Evolutionary conservation across 2,797 vertebrate species (phyloP).

Genomic region (Anisognathus igniventris): DNA sequence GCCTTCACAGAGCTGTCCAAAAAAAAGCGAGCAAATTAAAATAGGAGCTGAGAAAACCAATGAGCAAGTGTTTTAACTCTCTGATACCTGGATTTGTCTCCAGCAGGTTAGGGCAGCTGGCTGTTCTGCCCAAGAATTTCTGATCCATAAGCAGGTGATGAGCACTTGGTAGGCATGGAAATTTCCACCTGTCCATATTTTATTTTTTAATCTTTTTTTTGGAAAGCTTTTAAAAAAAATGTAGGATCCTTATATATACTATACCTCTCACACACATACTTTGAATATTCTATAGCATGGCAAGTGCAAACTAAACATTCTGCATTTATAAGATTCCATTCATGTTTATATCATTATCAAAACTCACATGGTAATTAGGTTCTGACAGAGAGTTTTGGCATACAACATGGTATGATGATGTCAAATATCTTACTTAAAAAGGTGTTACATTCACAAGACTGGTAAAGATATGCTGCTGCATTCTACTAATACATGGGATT

Average conservation of each 20-base stretch:
- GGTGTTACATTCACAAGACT: not conserved
- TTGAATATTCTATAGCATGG: not conserved
- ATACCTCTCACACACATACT: not conserved
- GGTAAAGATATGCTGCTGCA: not conserved
- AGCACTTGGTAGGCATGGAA: not conserved
- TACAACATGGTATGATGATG: not conserved
- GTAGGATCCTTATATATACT: not conserved
- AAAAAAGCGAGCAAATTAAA: conserved; percentile 82
- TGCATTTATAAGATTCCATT: not conserved
- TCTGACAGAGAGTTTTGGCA: not conserved
- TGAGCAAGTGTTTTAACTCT: conserved; percentile 80
- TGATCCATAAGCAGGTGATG: not conserved
- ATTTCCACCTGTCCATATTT: not conserved
- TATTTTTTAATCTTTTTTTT: not conserved
- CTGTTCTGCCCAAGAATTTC: conserved; percentile 26
- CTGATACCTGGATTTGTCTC: conserved; percentile 71
- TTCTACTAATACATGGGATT: not conserved
- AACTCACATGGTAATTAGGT: not conserved
- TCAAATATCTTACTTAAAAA: not conserved
- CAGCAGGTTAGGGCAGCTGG: conserved; percentile 24
- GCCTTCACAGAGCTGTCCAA: conserved; percentile 84
- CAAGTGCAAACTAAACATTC: not conserved
- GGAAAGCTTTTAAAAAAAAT: not conserved
- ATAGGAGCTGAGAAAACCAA: conserved; percentile 79
- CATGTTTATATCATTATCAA: not conserved